Evolutionary conservation across 1,140 invertebrate species (phyloP), one percentile per base, ranked within the genome.

Genomic region (Mactra quadrangularis): DNA sequence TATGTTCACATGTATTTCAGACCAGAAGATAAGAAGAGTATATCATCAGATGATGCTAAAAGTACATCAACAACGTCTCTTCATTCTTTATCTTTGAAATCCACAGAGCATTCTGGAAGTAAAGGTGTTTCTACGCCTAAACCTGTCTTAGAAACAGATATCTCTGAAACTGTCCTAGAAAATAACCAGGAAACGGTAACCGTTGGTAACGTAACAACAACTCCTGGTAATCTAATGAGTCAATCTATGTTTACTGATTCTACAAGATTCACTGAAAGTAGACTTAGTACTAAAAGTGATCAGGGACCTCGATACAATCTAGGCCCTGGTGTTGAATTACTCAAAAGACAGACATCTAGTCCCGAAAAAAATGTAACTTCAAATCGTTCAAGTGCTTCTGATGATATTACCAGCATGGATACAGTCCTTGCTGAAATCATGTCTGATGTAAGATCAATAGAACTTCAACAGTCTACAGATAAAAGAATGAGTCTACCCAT

Each of bases 371-470:
- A n/a, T n/a, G 77, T 53, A 27, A 62, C 53, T 17, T 82, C 74
- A 41, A 72, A 76, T 52, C 77, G 72, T 33, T 53, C 55, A 70
- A 82, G 71, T 82, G 68, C 57, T 35, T 74, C 89, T 3, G 91
- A 93, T 19, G 92, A 92, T 64, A 75, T 93, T 7, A 76, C 87
- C 45, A 91, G 92, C 66, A 90, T 93, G 74, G 92, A 93, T 74
- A 88, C 84, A 52, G 92, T 91, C 47, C 86, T 92, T 29, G 90
- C 91, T 22, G 89, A 92, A 70, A 90, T 93, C 9, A 92, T 92
- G 87, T 90, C 91, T 9, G 91, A 89, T 25, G 79, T 93, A 25
- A 85, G 90, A 41, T 89, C 89, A 6, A 82, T 92, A 41, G 90
- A 92, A 76, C 87, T 91, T 84, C 90, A 91, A 77, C 90, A 90